A percentile compares a stretch with the other conserved stretches of the same genome.
Conservation (phyloP, 2,113 vertebrate species). For the Hippolais icterina region DNA sequence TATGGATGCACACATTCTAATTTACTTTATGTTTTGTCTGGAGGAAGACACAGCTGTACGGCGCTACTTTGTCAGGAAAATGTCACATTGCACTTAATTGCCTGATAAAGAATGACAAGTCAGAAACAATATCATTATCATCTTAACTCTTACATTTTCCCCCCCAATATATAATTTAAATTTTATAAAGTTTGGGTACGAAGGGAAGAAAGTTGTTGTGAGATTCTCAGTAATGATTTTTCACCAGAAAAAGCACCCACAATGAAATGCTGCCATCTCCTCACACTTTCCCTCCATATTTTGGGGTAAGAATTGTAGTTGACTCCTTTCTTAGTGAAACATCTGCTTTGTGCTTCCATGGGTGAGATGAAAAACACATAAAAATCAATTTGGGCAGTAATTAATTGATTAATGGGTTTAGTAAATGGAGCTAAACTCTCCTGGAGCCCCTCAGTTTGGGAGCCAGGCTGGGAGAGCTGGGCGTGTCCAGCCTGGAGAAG, state of each 20-base stretch:
- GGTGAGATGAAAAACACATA: not conserved
- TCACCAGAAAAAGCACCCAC: not conserved
- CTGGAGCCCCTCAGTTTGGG: not conserved
- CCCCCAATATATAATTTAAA: not conserved
- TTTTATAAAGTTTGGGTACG: not conserved
- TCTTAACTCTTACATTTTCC: not conserved
- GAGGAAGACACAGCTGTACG: slow-evolving; percentile 42
- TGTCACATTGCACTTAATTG: slow-evolving; percentile 57
- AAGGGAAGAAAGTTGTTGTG: not conserved
- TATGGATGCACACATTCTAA: not conserved
- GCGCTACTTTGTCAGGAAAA: slow-evolving; percentile 46
- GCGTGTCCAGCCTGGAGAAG: rapidly evolving
- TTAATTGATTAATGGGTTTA: not conserved
- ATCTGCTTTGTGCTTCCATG: not conserved
- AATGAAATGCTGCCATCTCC: not conserved
- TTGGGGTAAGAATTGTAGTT: not conserved
- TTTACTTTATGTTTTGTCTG: slow-evolving; percentile 41
- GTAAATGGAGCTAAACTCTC: not conserved
- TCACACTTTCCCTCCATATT: not conserved
- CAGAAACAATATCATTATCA: not conserved
- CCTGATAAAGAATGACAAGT: slow-evolving; percentile 42
- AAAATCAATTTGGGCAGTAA: not conserved
- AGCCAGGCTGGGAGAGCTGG: not conserved
- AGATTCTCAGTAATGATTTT: not conserved
- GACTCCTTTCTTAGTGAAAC: not conserved